Evolutionary conservation across 2,888 invertebrate genomes (phyloP).

Genomic region (Gari tellinella): DNA sequence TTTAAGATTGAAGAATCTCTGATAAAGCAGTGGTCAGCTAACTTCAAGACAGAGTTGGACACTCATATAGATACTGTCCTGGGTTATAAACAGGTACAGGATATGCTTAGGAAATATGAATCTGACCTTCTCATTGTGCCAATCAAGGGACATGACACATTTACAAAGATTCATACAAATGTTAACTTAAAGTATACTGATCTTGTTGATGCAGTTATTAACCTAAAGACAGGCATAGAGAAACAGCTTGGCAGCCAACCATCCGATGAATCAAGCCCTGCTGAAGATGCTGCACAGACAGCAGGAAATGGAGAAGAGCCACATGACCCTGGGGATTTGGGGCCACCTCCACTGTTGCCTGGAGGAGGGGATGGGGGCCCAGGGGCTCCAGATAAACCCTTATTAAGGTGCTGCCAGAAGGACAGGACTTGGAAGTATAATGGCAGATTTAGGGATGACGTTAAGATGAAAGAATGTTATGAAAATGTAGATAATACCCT

Average conservation of each 20-base stretch:
- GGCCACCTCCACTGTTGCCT: constrained; percentile 4
- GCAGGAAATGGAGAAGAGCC: not conserved
- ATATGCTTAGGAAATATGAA: constrained; percentile 34
- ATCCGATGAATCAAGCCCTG: not conserved
- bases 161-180: constrained; percentile 27
- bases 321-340: not conserved
- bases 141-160: constrained; percentile 35
- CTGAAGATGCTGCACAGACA: not conserved
- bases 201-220: constrained; percentile 26
- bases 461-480: constrained; percentile 38
- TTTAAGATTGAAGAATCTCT: constrained; percentile 20
- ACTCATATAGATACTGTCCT: constrained; percentile 42
- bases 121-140: constrained; percentile 20
- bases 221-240: constrained; percentile 40
- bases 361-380: constrained; percentile 8
- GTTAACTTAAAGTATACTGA: constrained; percentile 38
- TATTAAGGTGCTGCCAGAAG: constrained; percentile 29
- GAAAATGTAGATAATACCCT: constrained; percentile 31
- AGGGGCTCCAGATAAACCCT: constrained; percentile 2
- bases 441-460: constrained; percentile 39
- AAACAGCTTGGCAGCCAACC: not conserved
- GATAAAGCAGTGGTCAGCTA: constrained; percentile 10
- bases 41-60: constrained; percentile 36
- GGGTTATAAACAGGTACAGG: constrained; percentile 22
- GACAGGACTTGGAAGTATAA: constrained; percentile 15